A percentile compares a stretch with the other conserved stretches of the same genome.
Evolutionary conservation across 2,888 invertebrate genomes (phyloP).

Genomic region (Melanotus villosus): DNA sequence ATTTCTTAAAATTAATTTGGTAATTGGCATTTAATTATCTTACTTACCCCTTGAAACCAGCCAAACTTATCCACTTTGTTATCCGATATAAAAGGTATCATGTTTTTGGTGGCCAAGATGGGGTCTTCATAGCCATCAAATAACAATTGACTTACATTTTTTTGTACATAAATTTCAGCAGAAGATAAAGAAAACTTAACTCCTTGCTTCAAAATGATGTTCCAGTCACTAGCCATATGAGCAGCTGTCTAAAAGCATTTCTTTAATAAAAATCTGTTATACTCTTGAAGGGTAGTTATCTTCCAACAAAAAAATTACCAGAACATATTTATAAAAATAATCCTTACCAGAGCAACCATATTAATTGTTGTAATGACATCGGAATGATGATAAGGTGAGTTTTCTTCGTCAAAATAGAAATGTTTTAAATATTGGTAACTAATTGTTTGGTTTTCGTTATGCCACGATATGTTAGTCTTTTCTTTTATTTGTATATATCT

Average conservation of each 20-base stretch:
- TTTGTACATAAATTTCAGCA: constrained; percentile 74
- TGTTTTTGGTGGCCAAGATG: constrained; percentile 77
- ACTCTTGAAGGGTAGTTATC: no score
- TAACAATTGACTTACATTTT: constrained; percentile 78
- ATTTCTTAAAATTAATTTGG: no score
- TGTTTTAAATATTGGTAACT: not conserved
- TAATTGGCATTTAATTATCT: no score
- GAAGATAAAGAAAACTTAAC: constrained; percentile 72
- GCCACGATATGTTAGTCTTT: constrained; percentile 54
- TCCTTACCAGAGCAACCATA: constrained; percentile 2
- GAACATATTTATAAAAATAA: constrained; percentile 66
- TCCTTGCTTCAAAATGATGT: constrained; percentile 72
- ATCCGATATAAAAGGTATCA: constrained; percentile 70
- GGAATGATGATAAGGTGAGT: not conserved
- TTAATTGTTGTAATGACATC: not conserved
- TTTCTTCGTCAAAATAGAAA: constrained; percentile 2
- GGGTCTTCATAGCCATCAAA: constrained; percentile 87
- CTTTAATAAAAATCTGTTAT: constrained; percentile 53
- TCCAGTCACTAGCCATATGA: constrained; percentile 72
- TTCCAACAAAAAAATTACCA: no score
- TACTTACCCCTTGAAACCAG: constrained; percentile 82
- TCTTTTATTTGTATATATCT: not conserved
- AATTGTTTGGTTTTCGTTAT: constrained; percentile 54
- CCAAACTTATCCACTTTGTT: constrained; percentile 83
- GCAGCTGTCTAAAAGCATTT: constrained; percentile 73